Conservation (phyloP, 2,797 vertebrate species). For the Darevskia mixta region DNA sequence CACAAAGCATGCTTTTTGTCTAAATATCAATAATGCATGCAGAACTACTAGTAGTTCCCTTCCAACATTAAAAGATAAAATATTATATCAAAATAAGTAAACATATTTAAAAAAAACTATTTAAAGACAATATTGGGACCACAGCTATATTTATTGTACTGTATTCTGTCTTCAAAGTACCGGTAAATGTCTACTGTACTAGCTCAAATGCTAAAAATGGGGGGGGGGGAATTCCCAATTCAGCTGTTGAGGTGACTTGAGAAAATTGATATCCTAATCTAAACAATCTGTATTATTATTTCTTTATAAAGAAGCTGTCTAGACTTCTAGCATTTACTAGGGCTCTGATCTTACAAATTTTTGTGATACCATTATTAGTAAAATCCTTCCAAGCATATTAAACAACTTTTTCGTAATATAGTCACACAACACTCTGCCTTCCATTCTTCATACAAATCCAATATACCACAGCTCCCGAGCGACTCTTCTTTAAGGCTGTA, state of each 20-base stretch:
- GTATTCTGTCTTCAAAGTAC: not conserved
- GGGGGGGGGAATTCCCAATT: not conserved
- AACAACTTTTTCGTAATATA: not conserved
- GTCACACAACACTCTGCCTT: not conserved
- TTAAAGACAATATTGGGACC: not conserved
- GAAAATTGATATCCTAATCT: not conserved
- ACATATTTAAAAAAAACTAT: not conserved
- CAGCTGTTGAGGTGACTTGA: not conserved
- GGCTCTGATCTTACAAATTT: not conserved
- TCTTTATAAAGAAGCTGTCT: not conserved
- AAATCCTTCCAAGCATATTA: not conserved
- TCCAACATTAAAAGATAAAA: not conserved
- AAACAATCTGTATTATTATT: not conserved
- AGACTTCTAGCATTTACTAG: not conserved
- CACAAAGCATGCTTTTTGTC: not conserved
- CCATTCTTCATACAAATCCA: not conserved
- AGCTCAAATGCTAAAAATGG: not conserved
- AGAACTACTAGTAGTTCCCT: not conserved
- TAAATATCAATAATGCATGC: not conserved
- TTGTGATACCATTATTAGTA: not conserved
- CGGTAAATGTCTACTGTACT: not conserved
- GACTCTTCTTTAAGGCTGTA: not conserved
- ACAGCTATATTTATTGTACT: not conserved
- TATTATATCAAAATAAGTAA: not conserved
- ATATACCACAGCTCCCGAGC: not conserved